Percentiles rank a stretch among this genome's conserved stretches.
Evolutionary conservation across 2,888 invertebrate genomes (phyloP).

Genomic region (Strigamia transsilvanica): DNA sequence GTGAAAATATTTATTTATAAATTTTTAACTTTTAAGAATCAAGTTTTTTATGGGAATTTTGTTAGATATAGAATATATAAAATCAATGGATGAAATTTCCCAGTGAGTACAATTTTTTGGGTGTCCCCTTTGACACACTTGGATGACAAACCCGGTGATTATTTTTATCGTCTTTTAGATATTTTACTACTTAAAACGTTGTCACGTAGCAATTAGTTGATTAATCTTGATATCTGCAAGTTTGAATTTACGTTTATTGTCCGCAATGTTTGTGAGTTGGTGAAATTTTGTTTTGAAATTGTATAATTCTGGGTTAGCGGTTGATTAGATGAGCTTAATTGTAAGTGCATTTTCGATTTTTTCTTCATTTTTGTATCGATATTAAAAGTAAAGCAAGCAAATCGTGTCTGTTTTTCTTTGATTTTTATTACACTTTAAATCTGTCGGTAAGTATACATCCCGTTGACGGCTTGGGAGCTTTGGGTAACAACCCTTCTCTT

Average conservation of each 20-base stretch:
- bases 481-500: background rate
- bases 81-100: constrained; percentile 23
- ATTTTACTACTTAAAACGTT: background rate
- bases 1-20: constrained; percentile 24
- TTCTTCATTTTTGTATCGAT: background rate
- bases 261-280: background rate
- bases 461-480: background rate
- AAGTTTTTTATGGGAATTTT: too few species aligned
- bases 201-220: background rate
- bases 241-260: background rate
- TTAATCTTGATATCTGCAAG: background rate
- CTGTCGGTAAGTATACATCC: background rate
- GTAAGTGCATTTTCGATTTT: background rate
- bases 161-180: constrained; percentile 7
- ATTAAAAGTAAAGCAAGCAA: constrained; percentile 5
- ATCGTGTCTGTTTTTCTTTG: background rate
- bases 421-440: background rate
- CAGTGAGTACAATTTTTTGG: constrained; percentile 26
- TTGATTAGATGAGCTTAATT: background rate
- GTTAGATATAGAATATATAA: background rate
- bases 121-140: constrained; percentile 16
- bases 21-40: constrained; percentile 24
- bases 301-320: background rate
- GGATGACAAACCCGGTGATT: constrained; percentile 45
- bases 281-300: background rate